phyloP scores from a whole-genome alignment of 1,140 invertebrate genomes.

The Eurosta solidaginis region DNA sequence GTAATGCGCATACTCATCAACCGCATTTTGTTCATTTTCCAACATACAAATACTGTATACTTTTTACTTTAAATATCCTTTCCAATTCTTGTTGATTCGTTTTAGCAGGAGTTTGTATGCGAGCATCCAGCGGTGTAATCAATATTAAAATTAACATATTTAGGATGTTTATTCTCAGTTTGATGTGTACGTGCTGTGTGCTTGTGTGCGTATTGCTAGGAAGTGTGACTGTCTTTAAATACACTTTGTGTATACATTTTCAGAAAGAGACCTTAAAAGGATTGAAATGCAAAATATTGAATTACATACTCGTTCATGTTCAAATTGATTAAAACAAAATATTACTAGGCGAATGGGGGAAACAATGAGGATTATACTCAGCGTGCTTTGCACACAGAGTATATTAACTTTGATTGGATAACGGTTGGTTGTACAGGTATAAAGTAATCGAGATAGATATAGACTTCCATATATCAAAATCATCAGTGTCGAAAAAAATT shows the following conservation, averaged over 20 bases:
- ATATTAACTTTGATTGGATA: too few relatives aligned
- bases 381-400: too few relatives aligned
- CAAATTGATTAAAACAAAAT: background rate
- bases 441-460: too few relatives aligned
- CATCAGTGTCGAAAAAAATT: too few relatives aligned
- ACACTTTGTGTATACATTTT: constrained; percentile 4
- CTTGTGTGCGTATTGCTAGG: constrained; percentile 3
- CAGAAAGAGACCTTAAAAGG: constrained; percentile 15
- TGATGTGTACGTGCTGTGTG: background rate
- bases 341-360: background rate
- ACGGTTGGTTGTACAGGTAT: too few relatives aligned
- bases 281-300: background rate
- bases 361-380: too few relatives aligned
- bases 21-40: background rate
- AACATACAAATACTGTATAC: background rate
- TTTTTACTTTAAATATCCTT: background rate
- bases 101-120: background rate
- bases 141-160: background rate
- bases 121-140: background rate
- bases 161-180: background rate
- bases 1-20: background rate
- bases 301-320: background rate
- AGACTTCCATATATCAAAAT: too few relatives aligned
- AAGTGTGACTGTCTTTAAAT: constrained; percentile 28
- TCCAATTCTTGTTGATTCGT: background rate